These are phyloP conservation scores for Coremacera marginata DNA, from an alignment of 2,888 invertebrate species.

Conservation along the genomic window DNA sequence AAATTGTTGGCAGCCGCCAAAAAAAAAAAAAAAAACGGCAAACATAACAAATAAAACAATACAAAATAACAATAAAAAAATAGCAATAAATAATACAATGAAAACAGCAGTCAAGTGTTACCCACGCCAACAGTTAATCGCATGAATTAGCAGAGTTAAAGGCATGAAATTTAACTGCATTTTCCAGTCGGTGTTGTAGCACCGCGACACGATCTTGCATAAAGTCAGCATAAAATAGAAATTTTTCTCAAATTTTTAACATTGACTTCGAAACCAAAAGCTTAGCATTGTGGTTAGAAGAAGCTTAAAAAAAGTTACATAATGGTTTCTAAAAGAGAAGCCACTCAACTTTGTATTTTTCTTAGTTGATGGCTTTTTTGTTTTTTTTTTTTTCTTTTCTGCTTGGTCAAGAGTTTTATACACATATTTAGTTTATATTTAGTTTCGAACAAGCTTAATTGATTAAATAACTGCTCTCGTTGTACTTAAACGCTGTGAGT, in stretches of 20 bases:
- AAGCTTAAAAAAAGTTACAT: neutral
- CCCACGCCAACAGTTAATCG: slow-evolving; percentile 21
- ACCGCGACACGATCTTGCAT: too few relatives aligned
- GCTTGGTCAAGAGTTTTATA: too few relatives aligned
- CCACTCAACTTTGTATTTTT: neutral
- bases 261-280: neutral
- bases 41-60: neutral
- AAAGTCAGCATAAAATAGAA: too few relatives aligned
- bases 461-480: too few relatives aligned
- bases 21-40: neutral
- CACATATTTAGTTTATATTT: too few relatives aligned
- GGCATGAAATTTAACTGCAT: neutral
- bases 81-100: too few relatives aligned
- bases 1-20: neutral
- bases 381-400: neutral
- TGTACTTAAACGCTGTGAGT: too few relatives aligned
- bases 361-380: neutral
- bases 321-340: neutral
- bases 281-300: neutral
- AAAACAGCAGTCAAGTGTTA: neutral
- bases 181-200: neutral
- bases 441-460: too few relatives aligned
- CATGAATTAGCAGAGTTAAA: slow-evolving; percentile 28
- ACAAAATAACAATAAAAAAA: neutral
- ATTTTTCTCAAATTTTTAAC: too few relatives aligned